These are phyloP conservation scores for Pelobates fuscus DNA, from an alignment of 2,113 vertebrate species.

Conservation along the genomic window DNA sequence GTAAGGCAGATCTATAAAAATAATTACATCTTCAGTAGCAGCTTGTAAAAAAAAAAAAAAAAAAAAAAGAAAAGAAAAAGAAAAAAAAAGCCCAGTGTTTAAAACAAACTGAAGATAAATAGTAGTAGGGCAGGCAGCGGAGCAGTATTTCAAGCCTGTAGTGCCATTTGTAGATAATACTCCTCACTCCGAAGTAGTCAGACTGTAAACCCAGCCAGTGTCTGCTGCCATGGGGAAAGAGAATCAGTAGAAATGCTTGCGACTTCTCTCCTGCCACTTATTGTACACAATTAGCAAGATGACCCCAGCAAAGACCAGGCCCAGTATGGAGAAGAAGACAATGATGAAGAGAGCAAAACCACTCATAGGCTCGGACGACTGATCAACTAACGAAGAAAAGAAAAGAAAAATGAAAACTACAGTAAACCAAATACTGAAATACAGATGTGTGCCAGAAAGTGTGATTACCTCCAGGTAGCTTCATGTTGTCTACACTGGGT, in stretches of 20 bases:
- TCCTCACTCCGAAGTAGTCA: neutral
- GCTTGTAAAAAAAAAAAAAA: conserved; percentile 24
- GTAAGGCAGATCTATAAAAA: conserved; percentile 4
- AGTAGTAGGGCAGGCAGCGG: conserved; percentile 12
- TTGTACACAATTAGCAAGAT: conserved; percentile 86
- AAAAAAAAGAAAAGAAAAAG: neutral
- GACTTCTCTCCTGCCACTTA: conserved; percentile 90
- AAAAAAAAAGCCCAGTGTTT: conserved; percentile 1
- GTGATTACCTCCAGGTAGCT: conserved; percentile 73
- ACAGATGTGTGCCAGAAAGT: neutral
- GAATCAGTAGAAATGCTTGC: conserved; percentile 94
- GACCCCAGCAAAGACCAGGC: conserved; percentile 83
- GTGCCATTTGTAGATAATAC: neutral
- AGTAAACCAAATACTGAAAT: neutral
- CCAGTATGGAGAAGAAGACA: conserved; percentile 88
- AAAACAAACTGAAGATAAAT: conserved; percentile 11
- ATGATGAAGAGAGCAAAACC: conserved; percentile 85
- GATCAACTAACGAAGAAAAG: conserved; percentile 59
- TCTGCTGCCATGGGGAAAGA: too few species aligned
- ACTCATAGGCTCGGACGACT: conserved; percentile 74
- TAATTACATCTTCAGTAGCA: conserved; percentile 33
- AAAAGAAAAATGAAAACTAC: neutral
- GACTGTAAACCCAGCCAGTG: conserved; percentile 17
- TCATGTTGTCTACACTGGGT: conserved; percentile 89
- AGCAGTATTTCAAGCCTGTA: neutral